These are phyloP conservation scores for Baryphthengus martii DNA, from an alignment of 2,113 vertebrate species.

Conservation along the genomic window DNA sequence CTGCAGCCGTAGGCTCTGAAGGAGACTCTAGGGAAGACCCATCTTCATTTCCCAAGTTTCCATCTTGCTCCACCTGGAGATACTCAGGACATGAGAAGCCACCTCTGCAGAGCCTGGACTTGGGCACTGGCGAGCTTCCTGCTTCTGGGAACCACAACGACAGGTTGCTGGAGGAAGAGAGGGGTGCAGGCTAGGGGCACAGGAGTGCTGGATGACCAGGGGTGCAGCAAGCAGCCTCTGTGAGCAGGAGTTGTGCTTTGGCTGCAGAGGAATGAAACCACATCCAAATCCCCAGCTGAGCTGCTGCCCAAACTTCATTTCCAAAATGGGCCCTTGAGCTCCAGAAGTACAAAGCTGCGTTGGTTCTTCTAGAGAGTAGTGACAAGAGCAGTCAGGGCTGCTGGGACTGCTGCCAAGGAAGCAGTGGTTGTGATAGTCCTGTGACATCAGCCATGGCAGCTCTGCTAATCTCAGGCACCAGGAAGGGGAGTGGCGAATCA, in stretches of 20 bases:
- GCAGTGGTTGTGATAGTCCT: not conserved
- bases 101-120: not conserved
- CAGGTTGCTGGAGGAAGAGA: accelerated
- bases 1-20: not conserved
- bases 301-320: not conserved
- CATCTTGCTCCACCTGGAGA: not conserved
- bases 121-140: not conserved
- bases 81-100: not conserved
- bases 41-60: not conserved
- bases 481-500: no score
- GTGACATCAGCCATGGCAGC: not conserved
- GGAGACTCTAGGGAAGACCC: not conserved
- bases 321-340: not conserved
- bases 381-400: not conserved
- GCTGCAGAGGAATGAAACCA: not conserved
- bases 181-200: not conserved
- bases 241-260: not conserved
- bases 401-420: not conserved
- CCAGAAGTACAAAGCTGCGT: not conserved
- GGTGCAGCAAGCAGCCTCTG: not conserved
- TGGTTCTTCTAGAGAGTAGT: not conserved
- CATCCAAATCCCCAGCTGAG: not conserved
- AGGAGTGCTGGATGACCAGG: accelerated
- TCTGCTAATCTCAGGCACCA: not conserved
- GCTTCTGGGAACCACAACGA: not conserved